Percentiles rank a stretch among this genome's conserved stretches.
Evolutionary conservation across 2,888 invertebrate genomes (phyloP).

Genomic region (Agrochola macilenta): DNA sequence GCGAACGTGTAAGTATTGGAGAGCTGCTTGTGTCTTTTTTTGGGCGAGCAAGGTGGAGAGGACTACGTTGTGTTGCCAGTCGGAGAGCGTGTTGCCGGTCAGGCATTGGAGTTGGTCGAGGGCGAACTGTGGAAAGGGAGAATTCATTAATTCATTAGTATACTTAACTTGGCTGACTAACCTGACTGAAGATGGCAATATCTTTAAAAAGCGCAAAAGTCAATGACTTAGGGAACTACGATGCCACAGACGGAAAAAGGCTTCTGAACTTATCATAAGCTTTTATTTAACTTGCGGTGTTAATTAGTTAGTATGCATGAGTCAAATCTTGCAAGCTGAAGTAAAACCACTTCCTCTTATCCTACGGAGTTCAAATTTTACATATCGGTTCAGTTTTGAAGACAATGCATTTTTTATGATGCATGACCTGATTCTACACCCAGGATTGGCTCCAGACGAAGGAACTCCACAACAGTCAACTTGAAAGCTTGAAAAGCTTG

Average conservation of each 20-base stretch:
- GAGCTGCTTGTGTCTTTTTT: constrained; percentile 92
- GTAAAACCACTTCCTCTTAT: no score
- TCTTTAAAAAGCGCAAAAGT: not conserved
- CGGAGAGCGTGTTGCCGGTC: constrained; percentile 90
- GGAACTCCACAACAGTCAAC: no score
- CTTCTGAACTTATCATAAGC: not conserved
- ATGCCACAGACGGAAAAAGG: not conserved
- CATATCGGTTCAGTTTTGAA: no score
- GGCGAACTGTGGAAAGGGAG: constrained; percentile 89
- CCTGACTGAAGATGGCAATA: not conserved
- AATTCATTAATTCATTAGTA: not conserved
- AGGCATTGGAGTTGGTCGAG: constrained; percentile 92
- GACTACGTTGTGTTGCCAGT: constrained; percentile 94
- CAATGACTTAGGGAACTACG: not conserved
- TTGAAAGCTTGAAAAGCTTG: no score
- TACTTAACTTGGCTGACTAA: not conserved
- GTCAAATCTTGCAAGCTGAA: no score
- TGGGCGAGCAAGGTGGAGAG: constrained; percentile 92
- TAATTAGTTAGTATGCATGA: no score
- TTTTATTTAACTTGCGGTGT: no score
- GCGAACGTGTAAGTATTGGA: constrained; percentile 92
- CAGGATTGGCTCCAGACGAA: no score
- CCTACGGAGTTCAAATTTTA: no score
- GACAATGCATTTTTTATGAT: no score
- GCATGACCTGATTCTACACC: no score